Conservation (phyloP, 2,888 invertebrate species). For the Clostera curtula region DNA sequence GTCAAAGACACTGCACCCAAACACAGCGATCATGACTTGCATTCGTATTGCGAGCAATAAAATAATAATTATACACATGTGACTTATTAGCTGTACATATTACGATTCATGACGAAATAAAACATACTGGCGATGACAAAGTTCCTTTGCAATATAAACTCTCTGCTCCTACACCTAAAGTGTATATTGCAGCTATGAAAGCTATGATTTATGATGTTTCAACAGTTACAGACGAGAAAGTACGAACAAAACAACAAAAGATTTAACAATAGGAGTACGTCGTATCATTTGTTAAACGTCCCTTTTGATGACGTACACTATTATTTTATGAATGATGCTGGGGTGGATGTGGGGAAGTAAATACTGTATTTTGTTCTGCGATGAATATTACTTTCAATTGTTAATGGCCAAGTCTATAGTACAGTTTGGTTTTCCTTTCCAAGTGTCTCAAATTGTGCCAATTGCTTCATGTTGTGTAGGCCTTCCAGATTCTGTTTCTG, state of each 20-base stretch:
- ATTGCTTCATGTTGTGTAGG: too few relatives aligned
- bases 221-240: constrained; percentile 24
- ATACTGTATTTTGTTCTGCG: constrained; percentile 42
- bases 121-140: constrained; percentile 19
- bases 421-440: too few relatives aligned
- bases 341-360: constrained; percentile 36
- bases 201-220: constrained; percentile 29
- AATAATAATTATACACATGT: constrained; percentile 73
- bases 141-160: constrained; percentile 12
- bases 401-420: constrained; percentile 6
- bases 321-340: constrained; percentile 69
- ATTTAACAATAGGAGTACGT: constrained; percentile 66
- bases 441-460: too few relatives aligned
- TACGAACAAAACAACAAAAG: constrained; percentile 64
- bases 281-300: constrained; percentile 74
- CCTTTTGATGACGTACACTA: constrained; percentile 68
- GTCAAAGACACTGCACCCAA: constrained; percentile 44
- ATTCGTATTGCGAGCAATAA: constrained; percentile 62
- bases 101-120: constrained; percentile 48
- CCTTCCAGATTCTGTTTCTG: too few relatives aligned
- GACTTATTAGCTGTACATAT: constrained; percentile 66
- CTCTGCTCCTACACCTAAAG: constrained; percentile 9
- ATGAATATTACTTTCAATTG: constrained; percentile 23
- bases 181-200: constrained; percentile 12
- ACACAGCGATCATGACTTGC: constrained; percentile 58